Evolutionary conservation across 2,888 invertebrate genomes (phyloP), one percentile per base, ranked within the genome.

Genomic region (Epistrophe eligans): DNA sequence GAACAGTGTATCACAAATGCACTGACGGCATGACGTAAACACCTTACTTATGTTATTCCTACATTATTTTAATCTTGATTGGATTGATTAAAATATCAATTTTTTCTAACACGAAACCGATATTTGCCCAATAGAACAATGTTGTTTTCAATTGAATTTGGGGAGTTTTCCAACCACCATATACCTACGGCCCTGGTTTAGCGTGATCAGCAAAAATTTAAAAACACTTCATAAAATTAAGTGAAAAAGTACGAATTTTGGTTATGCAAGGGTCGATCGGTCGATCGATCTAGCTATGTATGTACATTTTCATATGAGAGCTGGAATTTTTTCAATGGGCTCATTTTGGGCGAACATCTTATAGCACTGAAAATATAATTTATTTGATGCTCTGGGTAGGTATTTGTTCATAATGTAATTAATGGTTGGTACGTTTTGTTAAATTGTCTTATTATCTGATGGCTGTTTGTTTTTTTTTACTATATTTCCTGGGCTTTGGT

Each of bases 341-440:
- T 35, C 70, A 67, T 32, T 52, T 52, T 64, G 17, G 17, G 66
- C 19, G 60, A 60, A 58, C 70, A 70, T 19, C 28, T 9, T n/a
- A 45, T 13, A 35, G 38, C 38, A 50, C 48, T 70, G 84, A 72
- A 77, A 76, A 76, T 76, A 76, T 77, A 71, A 80, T 77, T 80
- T 80, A 80, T 76, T 77, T 80, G 76, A 76, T 66, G 19, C 32
- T 57, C 11, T 57, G 11, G 45, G 24, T 60, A 52, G 35, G 64
- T 64, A 72, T 45, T 72, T 72, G 64, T 72, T 79, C 83, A 72
- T 58, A 72, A 66, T 58, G 28, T 57, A 48, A 50, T 50, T 74
- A 60, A 60, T 73, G 43, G 55, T 8, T 38, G 50, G 48, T 66
- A 58, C 17, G 58, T 50, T 70, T 74, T 38, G 50, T 50, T 17